Evolutionary conservation across 2,888 invertebrate species (phyloP), one percentile per base, ranked within the genome.

Genomic region (Lepas anatifera): DNA sequence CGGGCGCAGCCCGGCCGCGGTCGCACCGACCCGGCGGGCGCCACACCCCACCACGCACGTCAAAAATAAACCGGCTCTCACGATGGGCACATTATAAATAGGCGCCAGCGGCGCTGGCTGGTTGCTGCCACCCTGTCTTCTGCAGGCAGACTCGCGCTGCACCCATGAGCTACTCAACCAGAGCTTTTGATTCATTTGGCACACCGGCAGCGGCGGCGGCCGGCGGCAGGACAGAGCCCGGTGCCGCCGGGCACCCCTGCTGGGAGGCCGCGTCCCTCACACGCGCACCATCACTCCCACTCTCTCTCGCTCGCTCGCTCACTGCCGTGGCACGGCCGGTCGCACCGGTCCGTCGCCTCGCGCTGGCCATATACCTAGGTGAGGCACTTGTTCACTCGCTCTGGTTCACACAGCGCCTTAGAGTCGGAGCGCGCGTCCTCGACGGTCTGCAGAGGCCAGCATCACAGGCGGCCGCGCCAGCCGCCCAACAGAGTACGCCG

Each of bases 111-210:
- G 25, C 32, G 4, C 32, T 35, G 22, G 32, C 58, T 7, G 32
- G 58, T 35, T 22, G 58, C 32, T 25, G 25, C 2, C 2, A 1
- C 22, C n/a, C n/a, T n/a, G n/a, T n/a, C n/a, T n/a, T n/a, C n/a
- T n/a, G n/a, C 35, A 2, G 35, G 32, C 18, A 4, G 48, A 8
- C 8, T 25, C 32, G 35, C 58, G 58, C 58, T 22, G 13, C 58
- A 25, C 58, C n/a, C 18, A 18, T 58, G 58, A 58, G 58, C 58
- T 35, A 10, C 35, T 32, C 58, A 35, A 22, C 58, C 58, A 18
- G 25, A 22, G n/a, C n/a, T 58, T 58, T 58, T 58, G 58, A 58
- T 58, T 58, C 58, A 32, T 58, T 58, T 58, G 58, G 58, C 58
- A 58, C 58, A 52, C 58, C 7, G 32, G 35, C 58, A 35, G 32